phyloP scores from a whole-genome alignment of 2,888 invertebrate genomes.

The Amaurobius ferox region DNA sequence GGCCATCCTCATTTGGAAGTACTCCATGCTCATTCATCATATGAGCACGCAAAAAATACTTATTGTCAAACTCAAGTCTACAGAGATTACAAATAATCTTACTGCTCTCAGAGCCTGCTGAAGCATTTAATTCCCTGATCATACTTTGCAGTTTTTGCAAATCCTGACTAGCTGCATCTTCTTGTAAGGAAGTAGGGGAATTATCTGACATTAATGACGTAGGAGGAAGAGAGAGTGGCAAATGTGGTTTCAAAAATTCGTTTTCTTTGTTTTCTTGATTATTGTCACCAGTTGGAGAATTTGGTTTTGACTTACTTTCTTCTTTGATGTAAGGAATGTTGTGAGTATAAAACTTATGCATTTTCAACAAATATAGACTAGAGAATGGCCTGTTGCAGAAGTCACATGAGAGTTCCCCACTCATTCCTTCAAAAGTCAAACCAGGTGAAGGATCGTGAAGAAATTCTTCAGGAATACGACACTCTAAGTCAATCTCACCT shows the following conservation, averaged over 20 bases:
- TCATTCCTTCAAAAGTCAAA: constrained; percentile 29
- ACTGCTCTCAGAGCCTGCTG: constrained; percentile 71
- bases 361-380: constrained; percentile 78
- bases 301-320: constrained; percentile 73
- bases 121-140: constrained; percentile 89
- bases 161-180: constrained; percentile 85
- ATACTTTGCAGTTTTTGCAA: constrained; percentile 92
- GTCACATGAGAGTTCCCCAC: constrained; percentile 76
- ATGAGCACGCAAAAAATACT: constrained; percentile 84
- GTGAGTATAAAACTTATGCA: constrained; percentile 79
- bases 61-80: constrained; percentile 84
- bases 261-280: constrained; percentile 69
- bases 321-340: constrained; percentile 75
- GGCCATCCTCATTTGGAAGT: constrained; percentile 79
- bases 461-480: constrained; percentile 55
- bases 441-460: constrained; percentile 47
- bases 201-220: constrained; percentile 54
- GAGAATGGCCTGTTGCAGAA: constrained; percentile 78
- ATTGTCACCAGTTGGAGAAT: constrained; percentile 53
- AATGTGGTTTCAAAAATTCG: constrained; percentile 63
- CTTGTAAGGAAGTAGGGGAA: constrained; percentile 50
- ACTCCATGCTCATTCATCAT: constrained; percentile 84
- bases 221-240: constrained; percentile 54
- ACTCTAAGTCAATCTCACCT: constrained; percentile 47
- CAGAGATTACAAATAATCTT: constrained; percentile 83